Base-by-base conservation (phyloP, 1,140 invertebrate species). In the Lineus longissimus region DNA sequence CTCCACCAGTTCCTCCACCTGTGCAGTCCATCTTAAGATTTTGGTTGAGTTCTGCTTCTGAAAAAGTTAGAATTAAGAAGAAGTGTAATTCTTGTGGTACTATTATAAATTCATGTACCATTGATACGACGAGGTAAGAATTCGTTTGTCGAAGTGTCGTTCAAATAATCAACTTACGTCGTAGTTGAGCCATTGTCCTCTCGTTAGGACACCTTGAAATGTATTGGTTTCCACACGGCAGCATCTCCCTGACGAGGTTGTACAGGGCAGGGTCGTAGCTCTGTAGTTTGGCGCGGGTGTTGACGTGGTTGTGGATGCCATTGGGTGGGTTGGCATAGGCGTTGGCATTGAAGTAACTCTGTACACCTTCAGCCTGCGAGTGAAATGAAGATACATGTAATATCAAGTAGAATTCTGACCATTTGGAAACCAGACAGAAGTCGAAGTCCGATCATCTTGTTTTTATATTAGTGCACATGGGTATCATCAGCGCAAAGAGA, bases 171-270 rank as follows among this genome's bases (percentile, higher is more conserved):
- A 62, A 64, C 61, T 62, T 33, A 68, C 66, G 58, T 61, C 66
- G 17, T 58, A 58, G 29, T 15, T 30, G 29, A 40, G 27, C 56
- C 30, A 27, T 6, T 27, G 22, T 40, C 56, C 25, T 40, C 7
- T n/a, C 27, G 29, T 30, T 43, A 23, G 47, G 61, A 54, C 75
- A 76, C 27, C 72, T 64, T 11, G 66, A 65, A 7, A 74, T 47
- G 57, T 71, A 76, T 13, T 31, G 64, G 47, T 75, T 76, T 30
- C 66, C 65, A 59, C 75, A 76, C 1, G 72, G 69, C 41, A 73
- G 75, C 2, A 75, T 65, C 1, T 66, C 59, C 30, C 64, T 29
- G 11, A 76, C 64, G 22, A 76, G 51, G 1, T 57, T 25, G 61
- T 67, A 73, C 17, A 76, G 61, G 0, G n/a, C 25, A 2, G 72